phyloP scores from a whole-genome alignment of 2,113 vertebrate species.

The Balaeniceps rex region DNA sequence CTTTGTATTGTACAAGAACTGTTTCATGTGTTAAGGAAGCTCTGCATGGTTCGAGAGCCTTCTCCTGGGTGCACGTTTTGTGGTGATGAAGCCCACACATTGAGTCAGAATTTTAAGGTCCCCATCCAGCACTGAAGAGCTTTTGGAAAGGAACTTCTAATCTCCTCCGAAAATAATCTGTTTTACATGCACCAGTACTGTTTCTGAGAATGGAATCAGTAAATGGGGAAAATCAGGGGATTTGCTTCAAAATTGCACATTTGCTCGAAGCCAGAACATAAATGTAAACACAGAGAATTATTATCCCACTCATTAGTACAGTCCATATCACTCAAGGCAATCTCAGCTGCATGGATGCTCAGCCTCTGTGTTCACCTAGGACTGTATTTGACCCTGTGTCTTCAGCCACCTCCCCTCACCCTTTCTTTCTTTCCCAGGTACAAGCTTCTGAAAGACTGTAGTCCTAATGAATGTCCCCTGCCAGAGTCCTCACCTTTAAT shows the following conservation, averaged over 20 bases:
- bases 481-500: neutral
- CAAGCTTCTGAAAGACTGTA: neutral
- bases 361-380: neutral
- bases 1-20: neutral
- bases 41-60: neutral
- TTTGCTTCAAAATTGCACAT: neutral
- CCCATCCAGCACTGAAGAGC: neutral
- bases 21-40: neutral
- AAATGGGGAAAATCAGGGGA: neutral
- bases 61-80: neutral
- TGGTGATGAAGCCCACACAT: neutral
- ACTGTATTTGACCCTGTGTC: neutral
- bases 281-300: neutral
- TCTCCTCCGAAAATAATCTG: neutral
- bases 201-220: neutral
- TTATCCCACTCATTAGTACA: neutral
- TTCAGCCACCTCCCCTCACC: neutral
- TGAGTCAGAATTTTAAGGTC: neutral
- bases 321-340: neutral
- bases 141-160: neutral
- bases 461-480: neutral
- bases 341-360: neutral
- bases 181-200: neutral
- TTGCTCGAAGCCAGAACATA: neutral
- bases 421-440: neutral